Evolutionary conservation across 2,113 vertebrate species (phyloP), one percentile per base, ranked within the genome.

Genomic region (Nicator chloris): DNA sequence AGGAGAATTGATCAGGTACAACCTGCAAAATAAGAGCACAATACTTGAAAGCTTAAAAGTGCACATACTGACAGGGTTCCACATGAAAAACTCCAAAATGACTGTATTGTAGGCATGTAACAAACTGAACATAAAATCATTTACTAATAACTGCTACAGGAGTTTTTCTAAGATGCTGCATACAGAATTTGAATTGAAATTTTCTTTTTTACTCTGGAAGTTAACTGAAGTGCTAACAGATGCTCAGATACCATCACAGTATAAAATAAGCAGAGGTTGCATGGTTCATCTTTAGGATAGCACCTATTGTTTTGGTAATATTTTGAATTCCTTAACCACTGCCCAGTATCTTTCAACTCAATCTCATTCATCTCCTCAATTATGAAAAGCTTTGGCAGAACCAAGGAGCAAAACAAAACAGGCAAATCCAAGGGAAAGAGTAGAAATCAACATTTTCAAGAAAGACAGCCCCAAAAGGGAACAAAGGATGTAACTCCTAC

Each of bases 1-100:
- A 0, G 99, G 99, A 80, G 99, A 99, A 97, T 99, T 99, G 95
- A 99, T 99, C 86, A 99, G 98, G 84, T 99, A 99, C 44, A 99
- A 95, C 87, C 99, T 99, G 87, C 19, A 96, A 92, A 61, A 66
- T n/a, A 28, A 88, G 37, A 84, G 50, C 28, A 85, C 33, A 64
- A 47, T 4, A 65, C 7, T 51, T 49, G 23, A 82, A 28, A 75
- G 51, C 30, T 88, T 47, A 53, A 33, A 71, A 51, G 33, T 56
- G 33, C 28, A 27, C 16, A 20, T 11, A 30, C 8, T 18, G 22
- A 64, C 11, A n/a, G 45, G n/a, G 26, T n/a, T 75, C 60, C 77
- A 60, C 28, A 75, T 3, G 3, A 56, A 72, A 23, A 86, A 35
- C 24, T 5, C 42, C 7, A 13, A 70, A 17, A 82, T 20, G 7